Conservation (phyloP, 2,888 invertebrate species). For the Beris morrisii region DNA sequence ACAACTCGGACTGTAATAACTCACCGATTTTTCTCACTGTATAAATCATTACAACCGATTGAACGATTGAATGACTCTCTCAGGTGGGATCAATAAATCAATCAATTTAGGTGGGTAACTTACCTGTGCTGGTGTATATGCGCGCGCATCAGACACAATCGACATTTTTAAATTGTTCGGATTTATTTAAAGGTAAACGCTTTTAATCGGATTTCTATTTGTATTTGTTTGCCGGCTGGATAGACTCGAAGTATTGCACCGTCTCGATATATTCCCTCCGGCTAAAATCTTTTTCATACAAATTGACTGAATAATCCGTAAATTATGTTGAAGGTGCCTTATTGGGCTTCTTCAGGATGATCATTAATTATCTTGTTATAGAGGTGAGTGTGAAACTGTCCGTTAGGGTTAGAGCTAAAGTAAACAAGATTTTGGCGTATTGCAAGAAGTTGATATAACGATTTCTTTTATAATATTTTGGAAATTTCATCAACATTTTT, state of each 20-base stretch:
- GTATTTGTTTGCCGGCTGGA: background rate
- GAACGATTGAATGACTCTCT: constrained; percentile 30
- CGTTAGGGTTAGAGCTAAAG: constrained; percentile 17
- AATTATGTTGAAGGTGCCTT: constrained; percentile 35
- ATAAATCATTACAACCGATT: constrained; percentile 33
- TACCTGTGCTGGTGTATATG: constrained; percentile 7
- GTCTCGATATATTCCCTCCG: background rate
- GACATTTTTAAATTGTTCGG: constrained; percentile 33
- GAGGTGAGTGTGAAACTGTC: constrained; percentile 23
- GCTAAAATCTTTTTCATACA: constrained; percentile 34
- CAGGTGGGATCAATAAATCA: constrained; percentile 37
- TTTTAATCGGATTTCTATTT: constrained; percentile 12
- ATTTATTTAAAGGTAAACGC: constrained; percentile 35
- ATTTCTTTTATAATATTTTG: too few relatives aligned
- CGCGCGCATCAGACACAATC: constrained; percentile 12
- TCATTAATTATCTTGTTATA: constrained; percentile 37
- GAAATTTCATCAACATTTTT: too few relatives aligned
- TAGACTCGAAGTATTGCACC: constrained; percentile 14
- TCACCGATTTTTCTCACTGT: constrained; percentile 33
- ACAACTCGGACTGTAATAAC: constrained; percentile 27
- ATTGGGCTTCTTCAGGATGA: constrained; percentile 39
- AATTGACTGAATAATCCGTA: constrained; percentile 39
- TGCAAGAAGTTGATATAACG: too few relatives aligned
- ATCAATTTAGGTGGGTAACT: constrained; percentile 30
- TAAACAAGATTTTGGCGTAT: constrained; percentile 11